Evolutionary conservation across 2,888 invertebrate genomes (phyloP), one percentile per base, ranked within the genome.

Genomic region (Molorchus minor): DNA sequence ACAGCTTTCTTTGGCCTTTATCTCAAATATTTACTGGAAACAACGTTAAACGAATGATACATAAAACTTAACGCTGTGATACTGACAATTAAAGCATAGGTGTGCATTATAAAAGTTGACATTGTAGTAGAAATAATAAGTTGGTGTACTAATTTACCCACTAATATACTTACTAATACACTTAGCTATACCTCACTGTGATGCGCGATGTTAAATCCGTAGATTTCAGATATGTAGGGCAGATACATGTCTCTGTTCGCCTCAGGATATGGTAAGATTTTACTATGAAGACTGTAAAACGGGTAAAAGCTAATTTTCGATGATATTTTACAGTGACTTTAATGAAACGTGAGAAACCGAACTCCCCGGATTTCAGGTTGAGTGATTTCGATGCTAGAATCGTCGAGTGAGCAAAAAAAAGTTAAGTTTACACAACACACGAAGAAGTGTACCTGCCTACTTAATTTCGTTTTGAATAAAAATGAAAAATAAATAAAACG

Each of bases 361-460:
- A 21, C 41, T 15, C 40, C 40, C 63, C 51, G 64, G 67, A 67
- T 64, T 58, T 60, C 54, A 45, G 62, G 51, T 57, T 53, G 29
- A 49, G 17, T 61, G 64, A 49, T 47, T 64, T 58, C 30, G 40
- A 43, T 45, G 35, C 19, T 19, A 49, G 7, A 33, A 3, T n/a
- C 33, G 33, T 33, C 33, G 12, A 33, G 3, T n/a, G 33, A 33
- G 33, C 3, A n/a, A 45, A 41, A 41, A 41, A 13, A n/a, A 33
- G 25, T n/a, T n/a, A n/a, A n/a, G n/a, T n/a, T n/a, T n/a, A n/a
- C n/a, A n/a, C n/a, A n/a, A n/a, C n/a, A n/a, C n/a, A n/a, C n/a
- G n/a, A n/a, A n/a, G n/a, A n/a, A n/a, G n/a, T n/a, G n/a, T n/a
- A n/a, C n/a, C n/a, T n/a, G n/a, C n/a, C n/a, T n/a, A n/a, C n/a